A percentile compares a stretch with the other conserved stretches of the same genome.
These are phyloP conservation scores for Ptyas mucosa DNA, from an alignment of 2,113 vertebrate genomes.

Conservation along the genomic window DNA sequence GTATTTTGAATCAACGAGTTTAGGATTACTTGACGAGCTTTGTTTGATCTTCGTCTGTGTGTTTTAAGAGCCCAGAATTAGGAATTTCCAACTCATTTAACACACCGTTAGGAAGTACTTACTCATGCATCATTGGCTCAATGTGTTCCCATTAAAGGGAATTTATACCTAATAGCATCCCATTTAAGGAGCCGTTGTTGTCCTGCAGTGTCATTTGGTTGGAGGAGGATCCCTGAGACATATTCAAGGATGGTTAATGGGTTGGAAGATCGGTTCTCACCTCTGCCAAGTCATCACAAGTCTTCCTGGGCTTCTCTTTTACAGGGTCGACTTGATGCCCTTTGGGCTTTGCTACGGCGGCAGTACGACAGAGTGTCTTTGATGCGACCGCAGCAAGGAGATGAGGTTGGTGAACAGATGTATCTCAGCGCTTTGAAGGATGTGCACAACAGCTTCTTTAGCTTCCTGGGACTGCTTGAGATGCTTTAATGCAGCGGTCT, in stretches of 20 bases:
- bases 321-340: constrained; percentile 88
- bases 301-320: constrained; percentile 8
- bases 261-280: not conserved
- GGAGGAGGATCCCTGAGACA: not conserved
- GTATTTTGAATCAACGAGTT: not conserved
- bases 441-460: not conserved
- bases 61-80: not conserved
- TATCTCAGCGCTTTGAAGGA: not conserved
- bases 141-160: constrained; percentile 21
- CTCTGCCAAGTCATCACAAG: not conserved
- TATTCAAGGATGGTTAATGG: not conserved
- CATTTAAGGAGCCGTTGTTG: not conserved
- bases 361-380: constrained; percentile 94
- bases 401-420: constrained; percentile 76
- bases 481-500: too few species aligned
- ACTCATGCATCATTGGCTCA: constrained; percentile 15
- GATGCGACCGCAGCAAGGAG: constrained; percentile 89
- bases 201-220: not conserved
- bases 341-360: constrained; percentile 86
- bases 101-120: constrained; percentile 16
- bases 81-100: constrained; percentile 25
- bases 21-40: not conserved
- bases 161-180: constrained; percentile 20
- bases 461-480: not conserved
- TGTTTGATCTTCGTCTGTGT: not conserved